Evolutionary conservation across 2,797 vertebrate species (phyloP).

Genomic region (Podarcis lilfordi): DNA sequence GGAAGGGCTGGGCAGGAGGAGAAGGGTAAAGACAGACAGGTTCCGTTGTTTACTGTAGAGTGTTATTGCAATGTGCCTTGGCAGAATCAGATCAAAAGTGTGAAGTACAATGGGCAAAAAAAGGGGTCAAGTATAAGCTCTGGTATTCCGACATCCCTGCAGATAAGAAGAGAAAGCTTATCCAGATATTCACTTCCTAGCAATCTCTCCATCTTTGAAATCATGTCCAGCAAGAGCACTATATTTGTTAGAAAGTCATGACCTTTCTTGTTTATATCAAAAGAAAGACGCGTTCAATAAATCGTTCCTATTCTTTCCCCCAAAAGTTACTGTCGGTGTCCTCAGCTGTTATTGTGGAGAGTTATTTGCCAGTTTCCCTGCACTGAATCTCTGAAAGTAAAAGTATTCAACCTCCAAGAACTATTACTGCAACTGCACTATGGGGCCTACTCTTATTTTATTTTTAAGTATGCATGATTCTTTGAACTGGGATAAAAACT

Average conservation of each 20-base stretch:
- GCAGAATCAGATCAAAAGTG: constrained; percentile 42
- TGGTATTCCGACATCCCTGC: constrained; percentile 24
- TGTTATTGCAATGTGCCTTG: constrained; percentile 42
- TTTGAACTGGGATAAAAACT: background rate
- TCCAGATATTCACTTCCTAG: background rate
- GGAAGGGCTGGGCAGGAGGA: background rate
- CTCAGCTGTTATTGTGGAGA: constrained; percentile 10
- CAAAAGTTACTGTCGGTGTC: constrained; percentile 3
- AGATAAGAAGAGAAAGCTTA: constrained; percentile 37
- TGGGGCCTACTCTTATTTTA: background rate
- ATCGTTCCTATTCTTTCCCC: constrained; percentile 2
- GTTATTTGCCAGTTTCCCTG: constrained; percentile 39
- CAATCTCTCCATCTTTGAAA: constrained; percentile 50
- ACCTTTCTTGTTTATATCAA: constrained; percentile 45
- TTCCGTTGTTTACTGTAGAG: constrained; percentile 47
- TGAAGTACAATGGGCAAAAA: constrained; percentile 23
- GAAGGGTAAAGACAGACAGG: constrained; percentile 34
- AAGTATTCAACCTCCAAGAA: background rate
- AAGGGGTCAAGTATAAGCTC: constrained; percentile 43
- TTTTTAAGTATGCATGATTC: background rate
- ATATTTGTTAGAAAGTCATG: constrained; percentile 28
- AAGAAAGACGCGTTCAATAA: background rate
- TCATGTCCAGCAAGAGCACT: constrained; percentile 40
- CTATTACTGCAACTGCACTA: background rate
- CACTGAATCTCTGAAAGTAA: background rate